Conservation (phyloP, 2,113 vertebrate species). For the Calonectris borealis region DNA sequence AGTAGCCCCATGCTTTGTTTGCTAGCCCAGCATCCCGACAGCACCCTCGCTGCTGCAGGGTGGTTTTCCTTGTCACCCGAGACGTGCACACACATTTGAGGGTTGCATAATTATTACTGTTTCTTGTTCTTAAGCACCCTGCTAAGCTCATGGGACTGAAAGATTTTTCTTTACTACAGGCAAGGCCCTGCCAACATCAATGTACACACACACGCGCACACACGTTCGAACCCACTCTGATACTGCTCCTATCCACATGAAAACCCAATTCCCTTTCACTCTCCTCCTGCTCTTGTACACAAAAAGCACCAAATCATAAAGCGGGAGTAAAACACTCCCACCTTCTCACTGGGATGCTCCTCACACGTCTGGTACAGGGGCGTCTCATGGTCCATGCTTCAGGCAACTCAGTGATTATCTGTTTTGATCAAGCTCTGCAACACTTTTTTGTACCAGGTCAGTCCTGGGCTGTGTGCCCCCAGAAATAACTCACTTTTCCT, state of each 20-base stretch:
- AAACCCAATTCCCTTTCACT: not conserved
- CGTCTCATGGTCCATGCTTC: not conserved
- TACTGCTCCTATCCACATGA: not conserved
- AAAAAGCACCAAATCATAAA: not conserved
- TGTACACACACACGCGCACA: not conserved
- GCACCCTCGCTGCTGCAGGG: not conserved
- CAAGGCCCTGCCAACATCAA: not conserved
- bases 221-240: not conserved
- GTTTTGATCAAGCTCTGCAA: not conserved
- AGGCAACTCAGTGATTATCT: not conserved
- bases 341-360: not conserved
- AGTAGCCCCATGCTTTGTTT: not conserved
- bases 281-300: accelerated
- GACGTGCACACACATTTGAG: not conserved
- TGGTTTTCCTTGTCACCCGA: not conserved
- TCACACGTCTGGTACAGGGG: not conserved
- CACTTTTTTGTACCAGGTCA: not conserved
- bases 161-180: not conserved
- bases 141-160: not conserved
- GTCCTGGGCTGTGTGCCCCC: not conserved
- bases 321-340: not conserved
- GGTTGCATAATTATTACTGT: not conserved
- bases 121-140: not conserved
- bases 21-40: not conserved
- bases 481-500: not conserved